Base-by-base conservation (phyloP, 2,113 vertebrate species). In the Pholis gunnellus region DNA sequence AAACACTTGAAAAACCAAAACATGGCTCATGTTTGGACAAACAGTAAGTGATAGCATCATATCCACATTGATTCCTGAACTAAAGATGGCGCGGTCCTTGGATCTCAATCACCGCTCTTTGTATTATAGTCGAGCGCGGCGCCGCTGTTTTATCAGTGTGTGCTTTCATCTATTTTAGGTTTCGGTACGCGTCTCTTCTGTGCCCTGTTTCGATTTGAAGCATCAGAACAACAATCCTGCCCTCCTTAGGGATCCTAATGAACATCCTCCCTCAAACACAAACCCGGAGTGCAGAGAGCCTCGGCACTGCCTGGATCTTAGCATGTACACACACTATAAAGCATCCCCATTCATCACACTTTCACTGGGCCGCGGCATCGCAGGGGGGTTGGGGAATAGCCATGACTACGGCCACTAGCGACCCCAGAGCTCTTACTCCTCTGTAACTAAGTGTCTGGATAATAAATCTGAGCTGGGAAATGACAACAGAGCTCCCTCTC, bases 381-480 rank as follows among this genome's bases (percentile, higher is more conserved):
- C 44, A 8, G 1, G 22, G 42, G 8, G 34, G 5, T 70, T 72
- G 17, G 63, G 79, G 84, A 83, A 87, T 57, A 75, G 57, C 76
- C 73, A 36, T 4, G 31, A 72, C 80, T 48, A 50, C 25, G 2
- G 64, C 59, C 57, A 63, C 73, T 27, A 42, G 48, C 34, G 17
- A 83, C 84, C 86, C 87, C 75, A 75, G 78, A 87, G 88, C 75
- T 54, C 15, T 14, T 14, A 54, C 31, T 78, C 72, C 46, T 76
- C 75, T 78, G 79, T 88, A 85, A 79, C 82, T 77, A 84, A 84
- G 70, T n/a, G 81, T 83, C 63, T 52, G 63, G 78, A 88, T 84
- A 75, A 94, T 92, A 91, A 94, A 93, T 92, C 90, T 91, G 67
- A 78, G 76, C 69, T 79, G 70, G 71, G 63, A 75, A 82, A 78